Percentiles rank a stretch among this genome's conserved stretches.
phyloP scores from a whole-genome alignment of 2,888 invertebrate species.

The Pyrocoelia pectoralis region DNA sequence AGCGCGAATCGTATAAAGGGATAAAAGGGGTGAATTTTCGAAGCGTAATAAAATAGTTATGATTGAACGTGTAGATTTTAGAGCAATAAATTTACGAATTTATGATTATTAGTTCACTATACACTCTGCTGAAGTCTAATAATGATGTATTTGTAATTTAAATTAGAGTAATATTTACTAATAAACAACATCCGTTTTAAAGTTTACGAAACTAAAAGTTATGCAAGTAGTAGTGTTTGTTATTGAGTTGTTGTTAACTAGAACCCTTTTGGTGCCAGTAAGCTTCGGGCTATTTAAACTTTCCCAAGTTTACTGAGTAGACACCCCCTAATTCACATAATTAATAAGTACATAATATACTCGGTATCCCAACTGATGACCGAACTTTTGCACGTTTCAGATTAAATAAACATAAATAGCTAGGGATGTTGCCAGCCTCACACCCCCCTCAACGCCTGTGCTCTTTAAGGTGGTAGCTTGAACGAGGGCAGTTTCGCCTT shows the following conservation, averaged over 20 bases:
- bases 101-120: neutral
- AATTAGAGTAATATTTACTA: too few species aligned
- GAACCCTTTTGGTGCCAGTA: conserved; percentile 19
- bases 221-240: conserved; percentile 17
- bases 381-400: neutral
- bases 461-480: conserved; percentile 23
- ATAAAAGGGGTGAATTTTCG: neutral
- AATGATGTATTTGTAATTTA: too few species aligned
- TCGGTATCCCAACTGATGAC: neutral
- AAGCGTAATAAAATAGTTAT: conserved; percentile 15
- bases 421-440: neutral
- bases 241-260: conserved; percentile 25
- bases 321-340: conserved; percentile 14
- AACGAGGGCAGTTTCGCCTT: conserved; percentile 39
- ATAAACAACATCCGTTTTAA: neutral
- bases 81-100: conserved; percentile 12
- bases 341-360: conserved; percentile 10
- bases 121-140: too few species aligned
- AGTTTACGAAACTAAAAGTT: conserved; percentile 7
- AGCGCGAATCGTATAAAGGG: neutral
- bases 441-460: conserved; percentile 14
- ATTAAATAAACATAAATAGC: neutral
- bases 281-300: conserved; percentile 20
- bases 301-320: conserved; percentile 17
- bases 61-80: neutral